These are phyloP conservation scores for Xenotilapia longispinis DNA, from an alignment of 2,113 vertebrate species.

Conservation along the genomic window DNA sequence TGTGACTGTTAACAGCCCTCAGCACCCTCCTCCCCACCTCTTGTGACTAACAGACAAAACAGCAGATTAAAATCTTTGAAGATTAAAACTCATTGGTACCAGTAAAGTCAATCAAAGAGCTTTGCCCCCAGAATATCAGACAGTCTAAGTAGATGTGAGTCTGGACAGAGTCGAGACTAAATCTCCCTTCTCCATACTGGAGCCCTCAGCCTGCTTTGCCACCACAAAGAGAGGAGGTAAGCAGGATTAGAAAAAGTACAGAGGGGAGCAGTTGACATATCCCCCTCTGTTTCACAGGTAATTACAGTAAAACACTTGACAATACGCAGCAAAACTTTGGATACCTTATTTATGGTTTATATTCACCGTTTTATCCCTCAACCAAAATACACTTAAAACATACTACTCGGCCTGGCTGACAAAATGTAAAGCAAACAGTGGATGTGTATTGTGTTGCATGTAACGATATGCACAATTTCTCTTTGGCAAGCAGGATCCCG, in stretches of 20 bases:
- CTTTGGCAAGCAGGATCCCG: neutral
- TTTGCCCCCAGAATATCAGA: slow-evolving; percentile 62
- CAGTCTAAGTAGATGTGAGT: slow-evolving; percentile 62
- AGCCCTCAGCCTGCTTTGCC: slow-evolving; percentile 7
- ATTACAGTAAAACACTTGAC: slow-evolving; percentile 5
- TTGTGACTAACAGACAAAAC: slow-evolving; percentile 66
- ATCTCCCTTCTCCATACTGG: slow-evolving; percentile 40
- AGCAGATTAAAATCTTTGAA: slow-evolving; percentile 70
- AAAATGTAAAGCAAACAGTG: slow-evolving; percentile 14
- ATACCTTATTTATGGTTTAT: slow-evolving; percentile 51
- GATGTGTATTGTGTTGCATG: neutral
- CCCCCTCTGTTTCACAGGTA: slow-evolving; percentile 6
- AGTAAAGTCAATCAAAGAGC: slow-evolving; percentile 63
- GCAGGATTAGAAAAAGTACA: slow-evolving; percentile 45
- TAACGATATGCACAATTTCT: neutral
- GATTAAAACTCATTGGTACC: slow-evolving; percentile 67
- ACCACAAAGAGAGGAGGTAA: slow-evolving; percentile 39
- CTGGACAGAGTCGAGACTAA: slow-evolving; percentile 51
- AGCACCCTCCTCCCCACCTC: neutral
- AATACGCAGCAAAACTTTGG: neutral
- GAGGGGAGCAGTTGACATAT: slow-evolving; percentile 31
- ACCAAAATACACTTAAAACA: neutral
- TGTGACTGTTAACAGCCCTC: slow-evolving; percentile 52
- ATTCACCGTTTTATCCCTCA: neutral
- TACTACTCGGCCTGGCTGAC: neutral